These are phyloP conservation scores for Mus pahari DNA, from an alignment of 2,113 vertebrate species.

Conservation along the genomic window DNA sequence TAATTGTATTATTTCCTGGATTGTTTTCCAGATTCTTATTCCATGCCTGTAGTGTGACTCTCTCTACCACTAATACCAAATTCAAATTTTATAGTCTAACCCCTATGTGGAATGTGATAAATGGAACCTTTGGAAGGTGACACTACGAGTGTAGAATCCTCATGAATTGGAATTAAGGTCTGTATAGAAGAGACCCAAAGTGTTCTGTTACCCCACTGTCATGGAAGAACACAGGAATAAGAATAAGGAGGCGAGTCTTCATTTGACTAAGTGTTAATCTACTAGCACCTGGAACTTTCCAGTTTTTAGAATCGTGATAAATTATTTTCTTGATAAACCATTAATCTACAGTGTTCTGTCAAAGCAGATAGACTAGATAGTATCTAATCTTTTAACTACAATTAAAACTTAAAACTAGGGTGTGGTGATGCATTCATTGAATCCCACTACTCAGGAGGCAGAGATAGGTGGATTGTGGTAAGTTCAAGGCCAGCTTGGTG, in stretches of 20 bases:
- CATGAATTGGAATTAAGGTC: not conserved
- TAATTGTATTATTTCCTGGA: slow-evolving; percentile 12
- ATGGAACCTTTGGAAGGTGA: not conserved
- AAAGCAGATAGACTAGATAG: not conserved
- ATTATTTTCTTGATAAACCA: not conserved
- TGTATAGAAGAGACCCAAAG: not conserved
- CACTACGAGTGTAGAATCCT: not conserved
- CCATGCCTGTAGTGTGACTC: not conserved
- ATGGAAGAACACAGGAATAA: not conserved
- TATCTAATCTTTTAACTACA: slow-evolving; percentile 25
- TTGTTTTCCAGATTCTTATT: slow-evolving; percentile 1
- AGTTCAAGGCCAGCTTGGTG: not conserved
- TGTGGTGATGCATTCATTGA: not conserved
- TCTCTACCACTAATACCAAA: not conserved
- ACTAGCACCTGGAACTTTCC: no score
- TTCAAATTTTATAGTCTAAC: not conserved
- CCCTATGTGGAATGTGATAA: not conserved
- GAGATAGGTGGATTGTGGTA: not conserved
- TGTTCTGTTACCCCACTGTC: not conserved
- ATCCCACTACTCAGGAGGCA: not conserved
- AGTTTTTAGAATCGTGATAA: not conserved
- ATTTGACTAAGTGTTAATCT: not conserved
- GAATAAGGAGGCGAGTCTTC: not conserved
- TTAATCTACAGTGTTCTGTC: not conserved
- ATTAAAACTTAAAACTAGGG: slow-evolving; percentile 37